Evolutionary conservation across 2,888 invertebrate species (phyloP).

Genomic region (Melipona beecheii): DNA sequence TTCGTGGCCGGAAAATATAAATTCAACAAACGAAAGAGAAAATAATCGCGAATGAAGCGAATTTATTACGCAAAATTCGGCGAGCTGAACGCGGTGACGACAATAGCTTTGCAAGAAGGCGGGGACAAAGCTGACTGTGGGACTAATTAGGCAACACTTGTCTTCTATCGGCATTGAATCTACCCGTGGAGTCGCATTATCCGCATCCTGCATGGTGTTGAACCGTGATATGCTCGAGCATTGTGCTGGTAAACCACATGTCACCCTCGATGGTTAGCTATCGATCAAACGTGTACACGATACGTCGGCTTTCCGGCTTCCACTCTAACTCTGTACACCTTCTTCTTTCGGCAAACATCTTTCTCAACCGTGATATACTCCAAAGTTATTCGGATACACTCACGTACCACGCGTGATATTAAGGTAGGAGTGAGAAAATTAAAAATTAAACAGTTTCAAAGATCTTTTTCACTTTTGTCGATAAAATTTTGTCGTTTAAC

Average conservation of each 20-base stretch:
- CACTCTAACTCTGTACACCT: background rate
- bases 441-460: too few species aligned
- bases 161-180: background rate
- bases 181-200: constrained; percentile 5
- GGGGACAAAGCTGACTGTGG: background rate
- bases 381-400: background rate
- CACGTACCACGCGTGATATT: background rate
- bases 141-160: constrained; percentile 14
- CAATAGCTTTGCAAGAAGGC: background rate
- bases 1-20: too few species aligned
- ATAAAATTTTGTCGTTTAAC: too few species aligned
- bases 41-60: too few species aligned
- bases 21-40: too few species aligned
- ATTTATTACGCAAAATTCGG: too few species aligned
- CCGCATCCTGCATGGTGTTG: constrained; percentile 5
- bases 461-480: too few species aligned
- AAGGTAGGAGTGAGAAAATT: background rate
- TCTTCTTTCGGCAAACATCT: background rate
- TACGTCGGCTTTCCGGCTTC: constrained; percentile 42
- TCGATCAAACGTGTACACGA: constrained; percentile 63
- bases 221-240: constrained; percentile 25
- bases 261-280: constrained; percentile 50
- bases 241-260: constrained; percentile 50
- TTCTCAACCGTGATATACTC: background rate
- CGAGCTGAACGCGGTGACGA: background rate